Evolutionary conservation across 1,140 invertebrate species (phyloP).

Genomic region (Oreohelix idahoensis): DNA sequence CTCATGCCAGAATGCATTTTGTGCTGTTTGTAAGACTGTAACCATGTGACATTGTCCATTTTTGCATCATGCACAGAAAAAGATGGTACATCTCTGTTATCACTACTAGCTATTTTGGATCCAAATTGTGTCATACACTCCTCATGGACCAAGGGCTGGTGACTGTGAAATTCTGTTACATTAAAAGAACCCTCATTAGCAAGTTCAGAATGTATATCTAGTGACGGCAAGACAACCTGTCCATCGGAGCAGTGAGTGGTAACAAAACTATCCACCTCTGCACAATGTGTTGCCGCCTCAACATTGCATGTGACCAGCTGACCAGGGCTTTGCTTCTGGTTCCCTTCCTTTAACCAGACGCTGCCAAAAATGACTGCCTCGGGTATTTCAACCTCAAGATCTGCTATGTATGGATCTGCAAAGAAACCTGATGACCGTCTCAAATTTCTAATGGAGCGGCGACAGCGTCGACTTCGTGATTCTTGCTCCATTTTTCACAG

Average conservation of each 20-base stretch:
- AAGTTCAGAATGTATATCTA: not conserved
- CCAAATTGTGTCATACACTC: not conserved
- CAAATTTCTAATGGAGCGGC: conserved; percentile 20
- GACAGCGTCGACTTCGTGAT: not conserved
- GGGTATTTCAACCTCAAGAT: not conserved
- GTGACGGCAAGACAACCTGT: not conserved
- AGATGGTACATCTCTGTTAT: not conserved
- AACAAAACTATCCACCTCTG: not conserved
- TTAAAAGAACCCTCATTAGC: not conserved
- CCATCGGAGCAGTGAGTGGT: not conserved
- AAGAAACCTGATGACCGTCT: conserved; percentile 4
- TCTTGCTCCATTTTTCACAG: not conserved
- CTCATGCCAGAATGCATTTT: not conserved
- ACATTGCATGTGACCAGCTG: no score
- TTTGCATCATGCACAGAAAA: not conserved
- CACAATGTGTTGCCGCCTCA: not conserved
- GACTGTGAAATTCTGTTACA: not conserved
- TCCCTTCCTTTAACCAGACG: not conserved
- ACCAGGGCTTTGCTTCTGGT: not conserved
- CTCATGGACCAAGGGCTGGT: not conserved
- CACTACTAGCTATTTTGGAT: not conserved
- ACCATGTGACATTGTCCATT: not conserved
- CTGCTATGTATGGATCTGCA: no score
- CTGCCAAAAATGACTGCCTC: not conserved
- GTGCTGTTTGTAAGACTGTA: not conserved